Evolutionary conservation across 2,113 vertebrate genomes (phyloP), one percentile per base, ranked within the genome.

Genomic region (Ochotona curzoniae): DNA sequence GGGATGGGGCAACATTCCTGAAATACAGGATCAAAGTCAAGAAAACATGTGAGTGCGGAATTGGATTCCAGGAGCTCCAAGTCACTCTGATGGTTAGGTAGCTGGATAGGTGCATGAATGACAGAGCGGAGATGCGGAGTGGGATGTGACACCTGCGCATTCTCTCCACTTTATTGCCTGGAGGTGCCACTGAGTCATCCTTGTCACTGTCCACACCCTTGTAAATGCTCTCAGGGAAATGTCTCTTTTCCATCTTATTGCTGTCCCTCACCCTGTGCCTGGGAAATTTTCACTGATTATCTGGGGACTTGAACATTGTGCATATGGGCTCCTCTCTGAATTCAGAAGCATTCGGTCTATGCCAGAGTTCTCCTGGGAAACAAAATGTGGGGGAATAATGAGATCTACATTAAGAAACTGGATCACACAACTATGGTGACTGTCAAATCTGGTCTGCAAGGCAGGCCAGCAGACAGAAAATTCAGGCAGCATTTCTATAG

Each of bases 261-360:
- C 60, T 87, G 17, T 54, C 79, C 88, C 26, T 13, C 35, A 7
- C 21, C 74, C 30, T 83, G n/a, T 66, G 26, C 23, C 23, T 76
- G 2, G 30, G 51, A 78, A 92, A 92, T 23, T 85, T 63, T n/a
- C 51, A 69, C 17, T 83, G 78, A 75, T 63, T 66, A 67, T 84
- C 21, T 70, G 51, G 30, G 49, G 25, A 49, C 66, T 75, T 35
- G 30, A n/a, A 74, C 21, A 20, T 25, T 35, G 12, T 70, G 23
- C 60, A 60, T 54, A 61, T n/a, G 51, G 20, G 44, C 13, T 92
- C 54, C n/a, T 87, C 54, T 57, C 87, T 87, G 87, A 90, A 79
- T 83, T 93, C 83, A 87, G 32, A n/a, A 63, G 78, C 78, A 80
- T 60, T 81, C 69, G 66, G 28, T 78, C n/a, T 76, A 75, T 89